Evolutionary conservation across 2,797 vertebrate species (phyloP).

Genomic region (Hypotaenidia philippensis): DNA sequence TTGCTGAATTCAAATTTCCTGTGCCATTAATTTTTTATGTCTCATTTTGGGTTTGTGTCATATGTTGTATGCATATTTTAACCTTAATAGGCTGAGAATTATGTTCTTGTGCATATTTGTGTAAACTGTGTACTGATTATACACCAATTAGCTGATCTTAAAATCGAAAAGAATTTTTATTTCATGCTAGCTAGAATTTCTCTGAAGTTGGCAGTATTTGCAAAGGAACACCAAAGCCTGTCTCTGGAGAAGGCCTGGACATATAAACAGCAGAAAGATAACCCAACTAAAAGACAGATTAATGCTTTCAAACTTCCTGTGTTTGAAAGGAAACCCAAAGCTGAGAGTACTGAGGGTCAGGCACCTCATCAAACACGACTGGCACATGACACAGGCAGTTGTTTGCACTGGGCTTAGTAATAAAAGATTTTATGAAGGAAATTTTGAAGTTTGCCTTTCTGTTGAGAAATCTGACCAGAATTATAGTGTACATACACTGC

Average conservation of each 20-base stretch:
- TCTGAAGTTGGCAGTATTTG: constrained; percentile 35
- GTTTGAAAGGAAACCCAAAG: background rate
- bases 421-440: background rate
- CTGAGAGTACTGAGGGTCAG: background rate
- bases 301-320: background rate
- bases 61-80: constrained; percentile 16
- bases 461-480: background rate
- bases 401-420: background rate
- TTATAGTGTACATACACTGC: background rate
- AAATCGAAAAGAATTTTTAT: constrained; percentile 5
- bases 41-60: background rate
- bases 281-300: background rate
- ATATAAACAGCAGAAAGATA: background rate
- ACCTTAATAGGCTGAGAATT: constrained; percentile 48
- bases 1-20: background rate
- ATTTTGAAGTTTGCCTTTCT: background rate
- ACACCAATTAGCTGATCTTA: constrained; percentile 35
- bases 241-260: background rate
- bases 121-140: constrained; percentile 25
- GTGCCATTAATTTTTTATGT: constrained; percentile 34
- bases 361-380: background rate
- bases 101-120: constrained; percentile 21
- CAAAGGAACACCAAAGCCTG: constrained; percentile 14
- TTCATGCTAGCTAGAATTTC: background rate
- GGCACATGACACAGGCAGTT: background rate